Conservation (phyloP, 2,888 invertebrate species). For the Stenodera caucasica region DNA sequence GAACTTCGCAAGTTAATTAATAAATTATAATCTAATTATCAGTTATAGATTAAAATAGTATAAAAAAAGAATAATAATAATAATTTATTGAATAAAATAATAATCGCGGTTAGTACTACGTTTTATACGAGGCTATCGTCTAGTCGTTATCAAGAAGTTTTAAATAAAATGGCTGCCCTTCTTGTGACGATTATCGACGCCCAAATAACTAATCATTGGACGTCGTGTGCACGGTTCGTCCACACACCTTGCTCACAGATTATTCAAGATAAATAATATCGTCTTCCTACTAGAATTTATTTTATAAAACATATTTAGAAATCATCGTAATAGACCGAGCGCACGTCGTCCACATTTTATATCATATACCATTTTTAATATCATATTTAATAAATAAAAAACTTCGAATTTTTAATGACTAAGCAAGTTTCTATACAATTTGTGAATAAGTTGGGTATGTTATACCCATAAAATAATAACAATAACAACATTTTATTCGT, state of each 20-base stretch:
- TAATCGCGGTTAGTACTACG: conserved; percentile 48
- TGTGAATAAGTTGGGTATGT: conserved; percentile 43
- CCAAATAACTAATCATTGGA: conserved; percentile 32
- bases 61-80: neutral
- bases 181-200: conserved; percentile 25
- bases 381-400: conserved; percentile 52
- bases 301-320: conserved; percentile 32
- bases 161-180: conserved; percentile 16
- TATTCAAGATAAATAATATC: conserved; percentile 41
- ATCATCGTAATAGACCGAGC: conserved; percentile 38
- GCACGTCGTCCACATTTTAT: conserved; percentile 53
- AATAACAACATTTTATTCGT: conserved; percentile 53
- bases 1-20: conserved; percentile 56
- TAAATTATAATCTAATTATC: conserved; percentile 51
- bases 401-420: conserved; percentile 55
- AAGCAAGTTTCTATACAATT: conserved; percentile 50
- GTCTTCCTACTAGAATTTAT: conserved; percentile 45
- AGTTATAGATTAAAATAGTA: conserved; percentile 53
- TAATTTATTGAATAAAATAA: conserved; percentile 47
- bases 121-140: conserved; percentile 43
- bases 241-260: conserved; percentile 42
- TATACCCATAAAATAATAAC: conserved; percentile 50
- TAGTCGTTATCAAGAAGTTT: conserved; percentile 17
- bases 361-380: conserved; percentile 57
- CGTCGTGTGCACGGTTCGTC: conserved; percentile 47